phyloP scores from a whole-genome alignment of 2,113 vertebrate species.

The Heliornis fulica region DNA sequence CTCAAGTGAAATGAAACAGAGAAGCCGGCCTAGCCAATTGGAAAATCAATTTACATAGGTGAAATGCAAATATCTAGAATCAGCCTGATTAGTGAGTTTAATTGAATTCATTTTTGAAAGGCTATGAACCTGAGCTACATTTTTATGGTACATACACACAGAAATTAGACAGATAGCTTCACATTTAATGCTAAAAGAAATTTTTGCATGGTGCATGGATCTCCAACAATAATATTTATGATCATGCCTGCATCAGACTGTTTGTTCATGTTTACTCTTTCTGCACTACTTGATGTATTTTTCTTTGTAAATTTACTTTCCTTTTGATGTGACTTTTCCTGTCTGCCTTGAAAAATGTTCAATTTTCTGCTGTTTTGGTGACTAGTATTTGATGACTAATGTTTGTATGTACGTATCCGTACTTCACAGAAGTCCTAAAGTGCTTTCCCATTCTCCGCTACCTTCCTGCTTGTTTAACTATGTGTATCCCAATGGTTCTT shows the following conservation, averaged over 20 bases:
- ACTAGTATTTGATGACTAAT: neutral
- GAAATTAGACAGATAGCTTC: neutral
- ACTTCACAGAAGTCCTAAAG: neutral
- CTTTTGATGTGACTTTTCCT: neutral
- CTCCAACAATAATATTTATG: neutral
- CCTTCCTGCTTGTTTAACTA: neutral
- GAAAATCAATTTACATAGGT: neutral
- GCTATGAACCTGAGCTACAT: neutral
- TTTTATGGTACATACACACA: neutral
- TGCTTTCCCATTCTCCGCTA: neutral
- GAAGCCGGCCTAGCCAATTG: neutral
- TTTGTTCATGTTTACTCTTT: neutral
- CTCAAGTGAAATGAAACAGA: neutral
- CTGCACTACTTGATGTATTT: neutral
- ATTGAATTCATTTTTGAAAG: neutral
- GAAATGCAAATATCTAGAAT: neutral
- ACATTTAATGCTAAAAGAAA: neutral
- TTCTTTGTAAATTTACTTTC: neutral
- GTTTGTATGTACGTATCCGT: neutral
- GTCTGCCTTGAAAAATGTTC: neutral
- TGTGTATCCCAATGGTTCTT: neutral
- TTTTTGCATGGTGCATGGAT: neutral
- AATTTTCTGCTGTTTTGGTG: neutral
- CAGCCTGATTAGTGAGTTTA: neutral
- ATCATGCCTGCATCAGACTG: neutral